phyloP scores from a whole-genome alignment of 1,140 invertebrate species.

The Listronotus oregonensis region DNA sequence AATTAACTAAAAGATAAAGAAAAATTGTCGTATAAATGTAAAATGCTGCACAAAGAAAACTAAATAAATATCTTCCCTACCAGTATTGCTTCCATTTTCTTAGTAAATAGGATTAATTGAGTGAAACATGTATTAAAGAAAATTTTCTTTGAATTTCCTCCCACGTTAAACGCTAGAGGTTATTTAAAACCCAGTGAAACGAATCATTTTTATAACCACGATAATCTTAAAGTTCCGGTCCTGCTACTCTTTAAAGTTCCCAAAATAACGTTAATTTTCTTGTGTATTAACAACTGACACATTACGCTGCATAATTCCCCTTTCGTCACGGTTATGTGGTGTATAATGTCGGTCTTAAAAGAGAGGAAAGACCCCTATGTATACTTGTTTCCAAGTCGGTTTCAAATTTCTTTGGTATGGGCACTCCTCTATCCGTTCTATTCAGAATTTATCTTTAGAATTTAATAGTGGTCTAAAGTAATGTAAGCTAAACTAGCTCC shows the following conservation, averaged over 20 bases:
- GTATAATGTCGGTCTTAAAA: background rate
- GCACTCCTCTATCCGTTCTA: constrained; percentile 10
- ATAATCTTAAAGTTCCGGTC: constrained; percentile 4
- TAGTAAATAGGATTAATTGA: no score
- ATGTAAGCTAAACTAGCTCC: background rate
- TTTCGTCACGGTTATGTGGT: constrained; percentile 8
- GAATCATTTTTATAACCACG: background rate
- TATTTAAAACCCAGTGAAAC: no score
- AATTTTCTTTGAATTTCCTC: no score
- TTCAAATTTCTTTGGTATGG: constrained; percentile 8
- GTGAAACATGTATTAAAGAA: no score
- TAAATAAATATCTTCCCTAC: no score
- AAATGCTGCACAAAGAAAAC: no score
- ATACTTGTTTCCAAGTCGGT: constrained; percentile 6
- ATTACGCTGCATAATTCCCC: constrained; percentile 4
- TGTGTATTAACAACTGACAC: constrained; percentile 8
- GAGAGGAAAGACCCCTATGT: constrained; percentile 12
- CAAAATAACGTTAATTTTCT: constrained; percentile 7
- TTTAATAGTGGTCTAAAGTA: constrained; percentile 10
- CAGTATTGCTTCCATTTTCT: no score
- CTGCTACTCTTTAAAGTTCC: constrained; percentile 2
- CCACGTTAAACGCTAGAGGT: no score
- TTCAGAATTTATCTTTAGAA: constrained; percentile 8
- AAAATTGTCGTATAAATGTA: no score
- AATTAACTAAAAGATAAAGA: no score